These are phyloP conservation scores for Aleiodes leptofemur DNA, from an alignment of 2,888 invertebrate genomes.

Conservation along the genomic window DNA sequence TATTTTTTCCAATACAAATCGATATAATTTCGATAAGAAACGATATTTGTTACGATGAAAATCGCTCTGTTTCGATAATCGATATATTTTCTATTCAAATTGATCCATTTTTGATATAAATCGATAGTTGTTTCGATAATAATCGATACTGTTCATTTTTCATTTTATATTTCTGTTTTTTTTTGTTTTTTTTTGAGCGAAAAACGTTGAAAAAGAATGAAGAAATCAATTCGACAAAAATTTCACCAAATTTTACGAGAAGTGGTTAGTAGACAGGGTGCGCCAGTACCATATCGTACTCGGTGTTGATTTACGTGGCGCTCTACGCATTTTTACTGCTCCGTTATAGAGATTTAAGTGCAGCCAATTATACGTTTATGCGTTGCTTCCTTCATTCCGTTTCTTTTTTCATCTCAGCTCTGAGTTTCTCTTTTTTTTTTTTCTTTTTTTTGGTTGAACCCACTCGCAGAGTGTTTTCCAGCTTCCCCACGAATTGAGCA, in stretches of 20 bases:
- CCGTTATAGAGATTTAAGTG: constrained; percentile 74
- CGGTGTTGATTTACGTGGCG: constrained; percentile 71
- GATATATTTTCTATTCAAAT: too few relatives aligned
- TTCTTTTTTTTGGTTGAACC: constrained; percentile 18
- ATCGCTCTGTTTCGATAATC: too few relatives aligned
- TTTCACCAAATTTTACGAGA: constrained; percentile 58
- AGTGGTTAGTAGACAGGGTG: constrained; percentile 40
- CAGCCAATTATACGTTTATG: constrained; percentile 74
- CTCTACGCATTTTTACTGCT: constrained; percentile 72
- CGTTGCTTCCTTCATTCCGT: constrained; percentile 56
- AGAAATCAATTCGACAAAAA: constrained; percentile 5
- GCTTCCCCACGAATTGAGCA: constrained; percentile 36
- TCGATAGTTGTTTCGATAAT: too few relatives aligned
- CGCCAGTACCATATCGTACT: constrained; percentile 68
- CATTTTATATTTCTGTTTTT: too few relatives aligned
- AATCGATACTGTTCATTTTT: too few relatives aligned
- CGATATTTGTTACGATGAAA: too few relatives aligned
- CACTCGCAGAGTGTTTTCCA: constrained; percentile 28
- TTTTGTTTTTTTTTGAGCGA: not conserved
- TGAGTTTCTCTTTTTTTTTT: constrained; percentile 19
- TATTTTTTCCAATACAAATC: too few relatives aligned
- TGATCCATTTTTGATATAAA: too few relatives aligned
- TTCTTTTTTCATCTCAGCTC: constrained; percentile 41
- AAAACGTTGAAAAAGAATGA: constrained; percentile 15
- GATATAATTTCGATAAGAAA: too few relatives aligned